Percentiles rank a stretch among this genome's conserved stretches.
Conservation (phyloP, 2,888 invertebrate species). For the Drosophila affinis region DNA sequence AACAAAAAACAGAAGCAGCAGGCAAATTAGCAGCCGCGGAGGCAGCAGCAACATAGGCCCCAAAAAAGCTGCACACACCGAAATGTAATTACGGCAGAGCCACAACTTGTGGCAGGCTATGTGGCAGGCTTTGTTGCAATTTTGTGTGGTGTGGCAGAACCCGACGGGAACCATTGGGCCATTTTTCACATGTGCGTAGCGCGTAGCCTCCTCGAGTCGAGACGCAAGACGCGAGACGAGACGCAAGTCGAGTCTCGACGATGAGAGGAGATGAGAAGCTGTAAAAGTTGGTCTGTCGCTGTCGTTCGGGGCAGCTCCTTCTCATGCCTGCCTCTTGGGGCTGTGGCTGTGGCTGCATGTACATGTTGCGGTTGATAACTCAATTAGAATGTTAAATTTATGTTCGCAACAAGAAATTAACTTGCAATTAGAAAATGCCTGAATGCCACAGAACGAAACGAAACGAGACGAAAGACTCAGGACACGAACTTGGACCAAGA, state of each 20-base stretch:
- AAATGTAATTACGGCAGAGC: constrained; percentile 68
- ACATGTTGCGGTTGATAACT: constrained; percentile 81
- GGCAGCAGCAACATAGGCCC: constrained; percentile 20
- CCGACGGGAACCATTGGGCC: constrained; percentile 43
- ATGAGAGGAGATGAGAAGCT: constrained; percentile 40
- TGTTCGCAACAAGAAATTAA: constrained; percentile 81
- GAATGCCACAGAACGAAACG: constrained; percentile 35
- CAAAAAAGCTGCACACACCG: constrained; percentile 40
- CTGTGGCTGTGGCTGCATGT: constrained; percentile 33
- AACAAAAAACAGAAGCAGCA: constrained; percentile 73
- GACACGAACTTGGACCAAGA: constrained; percentile 65
- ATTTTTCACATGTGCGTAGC: constrained; percentile 79
- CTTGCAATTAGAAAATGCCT: constrained; percentile 79
- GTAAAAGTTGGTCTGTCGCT: constrained; percentile 73
- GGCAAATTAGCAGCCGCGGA: constrained; percentile 65
- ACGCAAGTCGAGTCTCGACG: constrained; percentile 22
- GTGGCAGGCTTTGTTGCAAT: constrained; percentile 36
- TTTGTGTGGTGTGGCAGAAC: constrained; percentile 44
- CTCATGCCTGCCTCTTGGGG: constrained; percentile 27
- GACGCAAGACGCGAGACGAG: constrained; percentile 6
- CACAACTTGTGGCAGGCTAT: constrained; percentile 28
- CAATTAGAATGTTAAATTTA: constrained; percentile 81
- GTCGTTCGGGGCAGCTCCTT: constrained; percentile 33
- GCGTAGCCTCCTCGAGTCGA: constrained; percentile 36
- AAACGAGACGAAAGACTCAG: constrained; percentile 63